phyloP scores from a whole-genome alignment of 2,797 vertebrate genomes.

The Pipistrellus kuhlii region DNA sequence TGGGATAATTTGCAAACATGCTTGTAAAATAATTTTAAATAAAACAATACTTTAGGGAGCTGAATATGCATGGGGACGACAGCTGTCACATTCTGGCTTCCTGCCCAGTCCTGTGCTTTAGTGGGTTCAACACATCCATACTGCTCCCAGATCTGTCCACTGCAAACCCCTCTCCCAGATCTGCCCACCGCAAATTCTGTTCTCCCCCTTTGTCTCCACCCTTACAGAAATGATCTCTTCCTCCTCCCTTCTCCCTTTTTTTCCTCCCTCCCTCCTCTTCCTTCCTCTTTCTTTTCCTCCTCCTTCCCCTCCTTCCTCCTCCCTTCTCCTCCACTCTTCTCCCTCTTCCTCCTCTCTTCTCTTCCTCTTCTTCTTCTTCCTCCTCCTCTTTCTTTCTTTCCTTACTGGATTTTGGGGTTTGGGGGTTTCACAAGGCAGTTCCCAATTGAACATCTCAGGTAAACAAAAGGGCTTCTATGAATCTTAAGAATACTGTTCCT shows the following conservation, averaged over 20 bases:
- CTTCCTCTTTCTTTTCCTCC: too few relatives aligned
- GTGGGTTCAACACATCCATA: background rate
- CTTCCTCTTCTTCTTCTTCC: background rate
- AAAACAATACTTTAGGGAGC: background rate
- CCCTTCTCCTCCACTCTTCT: too few relatives aligned
- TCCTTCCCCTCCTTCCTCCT: background rate
- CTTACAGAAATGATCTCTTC: background rate
- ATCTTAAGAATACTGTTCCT: background rate
- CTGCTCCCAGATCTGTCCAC: too few relatives aligned
- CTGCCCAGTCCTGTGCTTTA: background rate
- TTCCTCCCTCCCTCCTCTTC: background rate
- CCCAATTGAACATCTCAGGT: background rate
- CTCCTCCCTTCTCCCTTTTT: background rate
- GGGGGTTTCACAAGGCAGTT: background rate
- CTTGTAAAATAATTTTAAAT: background rate
- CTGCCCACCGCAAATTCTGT: background rate
- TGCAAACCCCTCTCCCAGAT: too few relatives aligned
- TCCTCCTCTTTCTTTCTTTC: background rate
- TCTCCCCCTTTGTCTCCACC: background rate
- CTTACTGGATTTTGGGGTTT: slow-evolving; percentile 13
- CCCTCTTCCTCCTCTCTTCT: too few relatives aligned
- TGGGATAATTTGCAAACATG: slow-evolving; percentile 14
- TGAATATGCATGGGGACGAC: background rate
- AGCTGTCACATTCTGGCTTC: background rate
- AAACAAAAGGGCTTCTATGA: background rate